Percentiles rank a stretch among this genome's conserved stretches.
Conservation (phyloP, 2,797 vertebrate genomes). For the Scleropages formosus region DNA sequence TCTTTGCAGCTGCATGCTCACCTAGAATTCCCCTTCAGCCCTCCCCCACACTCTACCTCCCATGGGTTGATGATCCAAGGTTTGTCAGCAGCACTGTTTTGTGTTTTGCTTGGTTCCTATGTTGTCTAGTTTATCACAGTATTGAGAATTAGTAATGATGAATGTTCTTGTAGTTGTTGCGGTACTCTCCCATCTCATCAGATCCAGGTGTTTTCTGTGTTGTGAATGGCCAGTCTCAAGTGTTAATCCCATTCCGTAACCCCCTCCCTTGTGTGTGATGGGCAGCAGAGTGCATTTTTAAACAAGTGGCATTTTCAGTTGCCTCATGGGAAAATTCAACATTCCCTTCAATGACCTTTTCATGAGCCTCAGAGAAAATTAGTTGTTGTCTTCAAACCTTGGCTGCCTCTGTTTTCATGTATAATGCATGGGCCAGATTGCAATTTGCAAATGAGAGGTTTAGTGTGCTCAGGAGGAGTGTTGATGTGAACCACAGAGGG, state of each 20-base stretch:
- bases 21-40: slow-evolving; percentile 4
- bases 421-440: slow-evolving; percentile 29
- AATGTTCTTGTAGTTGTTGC: too few relatives aligned
- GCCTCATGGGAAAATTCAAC: slow-evolving; percentile 12
- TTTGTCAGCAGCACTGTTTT: not conserved
- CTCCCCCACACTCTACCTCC: not conserved
- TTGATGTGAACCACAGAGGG: not conserved
- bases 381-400: slow-evolving; percentile 31
- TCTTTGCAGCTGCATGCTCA: slow-evolving; percentile 13
- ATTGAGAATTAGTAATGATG: not conserved
- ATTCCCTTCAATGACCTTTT: slow-evolving; percentile 34
- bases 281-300: not conserved
- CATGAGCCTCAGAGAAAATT: slow-evolving; percentile 23
- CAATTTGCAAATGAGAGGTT: slow-evolving; percentile 26
- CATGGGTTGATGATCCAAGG: not conserved
- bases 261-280: not conserved
- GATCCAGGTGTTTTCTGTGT: too few relatives aligned
- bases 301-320: not conserved
- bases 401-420: slow-evolving; percentile 30
- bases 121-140: not conserved
- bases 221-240: not conserved
- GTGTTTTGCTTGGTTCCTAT: not conserved
- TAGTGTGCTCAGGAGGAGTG: slow-evolving; percentile 20
- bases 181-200: too few relatives aligned
- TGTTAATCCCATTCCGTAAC: not conserved